Percentiles rank a stretch among this genome's conserved stretches.
These are phyloP conservation scores for Ataeniobius toweri DNA, from an alignment of 2,797 vertebrate genomes.

Conservation along the genomic window DNA sequence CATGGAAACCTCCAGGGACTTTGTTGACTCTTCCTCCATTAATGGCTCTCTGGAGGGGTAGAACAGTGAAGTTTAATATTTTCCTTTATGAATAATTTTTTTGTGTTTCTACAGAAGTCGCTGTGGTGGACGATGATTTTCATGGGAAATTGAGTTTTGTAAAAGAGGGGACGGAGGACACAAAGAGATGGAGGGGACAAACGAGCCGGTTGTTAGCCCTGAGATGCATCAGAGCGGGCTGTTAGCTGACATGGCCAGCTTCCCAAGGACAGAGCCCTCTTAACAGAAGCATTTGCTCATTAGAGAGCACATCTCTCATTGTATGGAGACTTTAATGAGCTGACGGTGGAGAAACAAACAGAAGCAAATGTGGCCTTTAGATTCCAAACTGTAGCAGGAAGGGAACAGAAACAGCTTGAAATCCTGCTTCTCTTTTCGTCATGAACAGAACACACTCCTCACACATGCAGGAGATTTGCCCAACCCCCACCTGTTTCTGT, in stretches of 20 bases:
- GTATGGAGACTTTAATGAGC: constrained; percentile 82
- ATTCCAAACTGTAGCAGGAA: constrained; percentile 56
- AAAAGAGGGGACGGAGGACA: constrained; percentile 57
- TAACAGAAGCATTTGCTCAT: constrained; percentile 73
- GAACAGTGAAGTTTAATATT: constrained; percentile 22
- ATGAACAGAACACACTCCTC: constrained; percentile 35
- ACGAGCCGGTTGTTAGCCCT: constrained; percentile 63
- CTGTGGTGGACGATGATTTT: constrained; percentile 32
- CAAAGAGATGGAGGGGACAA: constrained; percentile 43
- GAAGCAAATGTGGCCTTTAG: constrained; percentile 49
- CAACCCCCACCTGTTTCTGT: background rate
- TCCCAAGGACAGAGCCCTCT: constrained; percentile 75
- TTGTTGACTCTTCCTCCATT: constrained; percentile 46
- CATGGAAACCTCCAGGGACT: constrained; percentile 56
- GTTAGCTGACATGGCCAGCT: constrained; percentile 67
- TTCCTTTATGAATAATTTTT: constrained; percentile 66
- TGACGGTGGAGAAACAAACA: constrained; percentile 66
- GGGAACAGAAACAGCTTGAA: constrained; percentile 21
- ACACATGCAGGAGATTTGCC: constrained; percentile 35
- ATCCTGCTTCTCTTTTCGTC: constrained; percentile 16
- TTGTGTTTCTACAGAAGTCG: constrained; percentile 29
- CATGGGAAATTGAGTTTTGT: constrained; percentile 61
- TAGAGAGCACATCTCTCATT: constrained; percentile 75
- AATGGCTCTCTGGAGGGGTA: constrained; percentile 29
- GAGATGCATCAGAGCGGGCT: constrained; percentile 49